phyloP scores from a whole-genome alignment of 2,113 vertebrate species.

The Engystomops pustulosus region DNA sequence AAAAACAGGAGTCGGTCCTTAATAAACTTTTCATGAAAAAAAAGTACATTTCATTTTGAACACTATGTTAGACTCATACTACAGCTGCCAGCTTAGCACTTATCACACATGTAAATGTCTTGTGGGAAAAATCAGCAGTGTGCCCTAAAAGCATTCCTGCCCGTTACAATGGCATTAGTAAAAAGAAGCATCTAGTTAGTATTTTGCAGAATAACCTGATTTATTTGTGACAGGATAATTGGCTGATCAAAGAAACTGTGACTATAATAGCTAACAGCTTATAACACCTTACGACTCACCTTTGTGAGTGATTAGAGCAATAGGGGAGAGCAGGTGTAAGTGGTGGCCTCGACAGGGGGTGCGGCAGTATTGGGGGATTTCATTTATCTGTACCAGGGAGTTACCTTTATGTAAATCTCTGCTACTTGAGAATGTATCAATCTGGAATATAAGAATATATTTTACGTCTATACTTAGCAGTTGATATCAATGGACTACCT shows the following conservation, averaged over 20 bases:
- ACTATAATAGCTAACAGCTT: conserved; percentile 9
- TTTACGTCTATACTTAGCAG: too few species aligned
- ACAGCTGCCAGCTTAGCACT: neutral
- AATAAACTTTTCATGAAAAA: neutral
- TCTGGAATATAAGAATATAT: neutral
- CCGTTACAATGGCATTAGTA: neutral
- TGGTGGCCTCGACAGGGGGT: neutral
- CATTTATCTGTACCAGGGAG: neutral
- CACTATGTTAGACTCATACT: neutral
- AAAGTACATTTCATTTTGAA: neutral
- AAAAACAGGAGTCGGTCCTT: neutral
- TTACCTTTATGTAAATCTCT: neutral
- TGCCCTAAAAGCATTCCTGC: neutral
- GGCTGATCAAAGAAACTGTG: conserved; percentile 22
- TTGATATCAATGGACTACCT: too few species aligned
- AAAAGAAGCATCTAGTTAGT: conserved; percentile 11
- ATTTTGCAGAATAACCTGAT: conserved; percentile 15
- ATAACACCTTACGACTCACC: neutral
- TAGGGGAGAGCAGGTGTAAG: neutral
- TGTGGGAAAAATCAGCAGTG: conserved; percentile 15
- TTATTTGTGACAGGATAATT: conserved; percentile 34
- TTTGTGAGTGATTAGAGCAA: neutral
- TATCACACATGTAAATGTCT: neutral
- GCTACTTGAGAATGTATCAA: neutral
- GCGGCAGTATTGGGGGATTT: neutral